Percentiles rank a stretch among this genome's conserved stretches.
Conservation (phyloP, 2,797 vertebrate species). For the Distichodus sexfasciatus region DNA sequence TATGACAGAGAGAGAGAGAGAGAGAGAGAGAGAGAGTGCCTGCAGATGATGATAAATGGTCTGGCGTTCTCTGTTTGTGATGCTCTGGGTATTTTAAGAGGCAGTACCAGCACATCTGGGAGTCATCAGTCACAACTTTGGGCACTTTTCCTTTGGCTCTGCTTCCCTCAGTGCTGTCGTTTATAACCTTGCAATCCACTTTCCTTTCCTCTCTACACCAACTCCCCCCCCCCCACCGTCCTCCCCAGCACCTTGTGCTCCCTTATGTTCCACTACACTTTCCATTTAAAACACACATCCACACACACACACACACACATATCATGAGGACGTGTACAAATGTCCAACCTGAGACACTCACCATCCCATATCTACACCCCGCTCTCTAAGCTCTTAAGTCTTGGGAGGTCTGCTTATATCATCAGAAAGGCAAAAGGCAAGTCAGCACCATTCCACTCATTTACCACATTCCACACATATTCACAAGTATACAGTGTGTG, state of each 20-base stretch:
- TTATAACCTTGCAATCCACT: slow-evolving; percentile 1
- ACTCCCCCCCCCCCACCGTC: neutral
- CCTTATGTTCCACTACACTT: neutral
- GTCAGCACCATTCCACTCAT: neutral
- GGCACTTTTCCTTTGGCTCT: neutral
- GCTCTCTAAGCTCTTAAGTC: neutral
- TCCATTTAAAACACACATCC: neutral
- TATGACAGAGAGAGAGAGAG: neutral
- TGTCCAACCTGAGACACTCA: neutral
- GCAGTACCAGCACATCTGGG: slow-evolving; percentile 20
- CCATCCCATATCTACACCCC: neutral
- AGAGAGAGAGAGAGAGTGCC: neutral
- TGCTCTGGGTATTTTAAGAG: neutral
- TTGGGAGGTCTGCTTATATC: slow-evolving; percentile 29
- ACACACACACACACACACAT: too few species aligned
- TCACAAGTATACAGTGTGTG: too few species aligned
- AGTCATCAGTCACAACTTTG: slow-evolving; percentile 27
- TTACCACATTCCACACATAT: neutral
- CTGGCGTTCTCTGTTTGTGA: neutral
- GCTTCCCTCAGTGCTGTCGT: neutral
- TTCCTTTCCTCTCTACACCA: neutral
- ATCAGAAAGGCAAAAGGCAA: slow-evolving; percentile 5
- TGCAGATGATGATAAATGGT: neutral
- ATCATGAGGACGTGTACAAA: neutral
- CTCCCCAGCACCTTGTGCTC: neutral